Evolutionary conservation across 2,113 vertebrate genomes (phyloP), one percentile per base, ranked within the genome.

Genomic region (Melierax canorus): DNA sequence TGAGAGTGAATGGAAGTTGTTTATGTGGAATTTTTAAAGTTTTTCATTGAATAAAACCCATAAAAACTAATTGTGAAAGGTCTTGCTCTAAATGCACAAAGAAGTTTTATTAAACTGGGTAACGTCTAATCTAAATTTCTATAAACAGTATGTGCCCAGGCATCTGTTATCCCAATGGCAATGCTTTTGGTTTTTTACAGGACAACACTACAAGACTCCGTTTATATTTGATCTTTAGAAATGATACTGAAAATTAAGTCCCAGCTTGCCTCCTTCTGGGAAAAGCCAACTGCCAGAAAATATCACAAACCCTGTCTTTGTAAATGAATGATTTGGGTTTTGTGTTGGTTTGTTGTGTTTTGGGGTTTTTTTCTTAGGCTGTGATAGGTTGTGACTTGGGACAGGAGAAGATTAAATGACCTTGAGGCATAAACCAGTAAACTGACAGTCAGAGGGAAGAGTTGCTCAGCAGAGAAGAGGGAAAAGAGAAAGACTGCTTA

Each of bases 201-300:
- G 75, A 75, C 46, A 90, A 32, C 15, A 56, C 74, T 83, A 63
- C 23, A 87, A 66, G 36, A 34, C 50, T 96, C 89, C 46, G 41
- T 77, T 83, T 91, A 56, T 85, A 88, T 93, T 95, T 97, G 90
- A 94, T 96, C 90, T 95, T 86, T 79, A 86, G 85, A 97, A 97
- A 96, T 92, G 86, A 91, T 92, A 90, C 92, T 97, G 75, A 90
- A 83, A 96, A 96, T 90, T 51, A 95, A 85, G 58, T 41, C 39
- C 22, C 39, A 75, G 19, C 24, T 60, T 92, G 17, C 4, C 5
- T 39, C 11, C 26, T 67, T 34, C 15, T 26, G 41, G 48, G 39
- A 66, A 53, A 23, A 79, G 8, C 14, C 56, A 74, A 9, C 10
- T 41, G 32, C 22, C 84, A 64, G 84, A 48, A 86, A 83, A 63